Conservation (phyloP, 2,113 vertebrate genomes). For the Promerops cafer region DNA sequence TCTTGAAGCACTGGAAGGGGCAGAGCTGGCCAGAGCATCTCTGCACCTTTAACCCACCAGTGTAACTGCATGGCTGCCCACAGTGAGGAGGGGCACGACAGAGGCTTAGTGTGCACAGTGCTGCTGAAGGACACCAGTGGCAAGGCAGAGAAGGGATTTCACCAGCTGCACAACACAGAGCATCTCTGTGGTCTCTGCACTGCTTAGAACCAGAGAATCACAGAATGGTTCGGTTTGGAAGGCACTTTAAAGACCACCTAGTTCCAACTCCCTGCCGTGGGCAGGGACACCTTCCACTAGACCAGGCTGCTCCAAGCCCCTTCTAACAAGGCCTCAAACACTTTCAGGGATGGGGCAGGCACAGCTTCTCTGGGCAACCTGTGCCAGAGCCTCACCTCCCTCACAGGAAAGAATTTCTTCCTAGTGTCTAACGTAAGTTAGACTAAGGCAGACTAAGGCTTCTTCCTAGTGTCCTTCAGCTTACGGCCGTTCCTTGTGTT, state of each 20-base stretch:
- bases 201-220: not conserved
- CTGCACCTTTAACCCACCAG: not conserved
- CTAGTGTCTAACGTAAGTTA: not conserved
- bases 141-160: not conserved
- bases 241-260: too few relatives aligned
- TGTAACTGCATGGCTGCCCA: not conserved
- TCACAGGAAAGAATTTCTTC: not conserved
- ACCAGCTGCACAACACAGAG: rapidly evolving
- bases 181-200: not conserved
- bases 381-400: not conserved
- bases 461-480: too few relatives aligned
- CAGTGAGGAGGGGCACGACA: rapidly evolving
- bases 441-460: too few relatives aligned
- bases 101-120: too few relatives aligned
- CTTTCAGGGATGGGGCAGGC: not conserved
- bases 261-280: rapidly evolving
- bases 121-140: rapidly evolving
- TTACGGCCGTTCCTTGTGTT: rapidly evolving
- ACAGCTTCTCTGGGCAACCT: not conserved
- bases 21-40: not conserved
- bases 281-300: not conserved
- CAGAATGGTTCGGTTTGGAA: not conserved
- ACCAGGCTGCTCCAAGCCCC: not conserved
- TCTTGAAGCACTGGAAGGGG: not conserved
- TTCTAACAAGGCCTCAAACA: not conserved